A percentile compares a stretch with the other conserved stretches of the same genome.
phyloP scores from a whole-genome alignment of 2,113 vertebrate species.

The Actenoides lindsayi region DNA sequence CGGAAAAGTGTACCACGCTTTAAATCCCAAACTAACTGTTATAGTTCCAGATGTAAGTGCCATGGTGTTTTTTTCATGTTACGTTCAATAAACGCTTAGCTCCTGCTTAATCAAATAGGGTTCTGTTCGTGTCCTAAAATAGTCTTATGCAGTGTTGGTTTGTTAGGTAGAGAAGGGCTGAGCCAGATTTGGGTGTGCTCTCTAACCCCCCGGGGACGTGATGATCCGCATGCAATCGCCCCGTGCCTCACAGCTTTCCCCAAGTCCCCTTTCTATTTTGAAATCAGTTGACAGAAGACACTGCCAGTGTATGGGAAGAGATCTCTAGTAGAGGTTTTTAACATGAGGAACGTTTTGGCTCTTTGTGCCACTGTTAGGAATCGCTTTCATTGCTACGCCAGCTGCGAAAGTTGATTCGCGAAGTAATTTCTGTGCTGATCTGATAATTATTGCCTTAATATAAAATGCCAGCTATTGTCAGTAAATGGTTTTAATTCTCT shows the following conservation, averaged over 20 bases:
- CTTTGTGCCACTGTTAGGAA: neutral
- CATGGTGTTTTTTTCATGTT: neutral
- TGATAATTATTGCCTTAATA: conserved; percentile 3
- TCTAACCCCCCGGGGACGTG: neutral
- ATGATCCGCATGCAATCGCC: neutral
- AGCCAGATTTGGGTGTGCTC: neutral
- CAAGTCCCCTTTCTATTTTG: neutral
- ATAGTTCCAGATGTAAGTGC: conserved; percentile 95
- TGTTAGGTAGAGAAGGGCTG: neutral
- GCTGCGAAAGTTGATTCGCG: neutral
- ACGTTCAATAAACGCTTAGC: neutral
- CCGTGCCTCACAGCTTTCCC: neutral
- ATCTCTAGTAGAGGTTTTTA: neutral
- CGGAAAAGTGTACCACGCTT: conserved; percentile 94
- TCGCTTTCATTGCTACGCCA: neutral
- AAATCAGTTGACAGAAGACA: neutral
- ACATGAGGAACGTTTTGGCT: neutral
- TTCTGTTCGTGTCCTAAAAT: neutral
- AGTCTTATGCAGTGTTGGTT: neutral
- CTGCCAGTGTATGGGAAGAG: neutral
- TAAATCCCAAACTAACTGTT: conserved; percentile 96
- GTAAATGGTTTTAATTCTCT: conserved; percentile 5
- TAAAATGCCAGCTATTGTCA: neutral
- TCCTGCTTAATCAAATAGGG: neutral
- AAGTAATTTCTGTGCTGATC: neutral